Evolutionary conservation across 2,797 vertebrate genomes (phyloP), one percentile per base, ranked within the genome.

Genomic region (Phylloscopus collybita): DNA sequence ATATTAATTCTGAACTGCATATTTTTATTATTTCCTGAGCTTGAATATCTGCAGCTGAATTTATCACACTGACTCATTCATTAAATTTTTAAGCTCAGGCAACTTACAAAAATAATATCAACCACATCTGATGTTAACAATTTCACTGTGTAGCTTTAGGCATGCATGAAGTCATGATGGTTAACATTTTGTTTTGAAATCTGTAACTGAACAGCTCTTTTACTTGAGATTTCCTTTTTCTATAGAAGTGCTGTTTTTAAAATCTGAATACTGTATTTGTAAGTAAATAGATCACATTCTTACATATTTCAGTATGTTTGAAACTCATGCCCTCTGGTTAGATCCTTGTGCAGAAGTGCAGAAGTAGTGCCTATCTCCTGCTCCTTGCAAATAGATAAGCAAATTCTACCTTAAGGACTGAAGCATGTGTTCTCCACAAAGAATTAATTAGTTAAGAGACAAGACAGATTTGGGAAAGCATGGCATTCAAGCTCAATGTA

Each of bases 41-140:
- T 90, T 60, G 53, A 88, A 45, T 94, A 80, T 57, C 51, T 92
- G 42, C 44, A 88, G 53, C 69, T 51, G 75, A 86, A 94, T 93
- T 90, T 90, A 96, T 95, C 73, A 94, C 34, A 64, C 40, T 73
- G 86, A 94, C 71, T 88, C 51, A 88, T 69, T 91, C 86, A 91
- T 91, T 95, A 91, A 72, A 73, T 93, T 90, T 90, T 88, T 79
- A 91, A 84, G 78, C 64, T 54, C 86, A 93, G 51, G 25, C 80
- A 95, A 71, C 54, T 82, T 72, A 78, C 44, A 83, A 44, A 94
- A 95, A 95, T 65, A 92, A 56, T 60, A 38, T 80, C 61, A 92
- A 54, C 66, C 92, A 53, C 62, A 78, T 76, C 79, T 81, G 53
- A 91, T 81, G 70, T 53, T 74, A 90, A 86, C 53, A 80, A 65